These are phyloP conservation scores for Synanthedon tipuliformis DNA, from an alignment of 2,888 invertebrate species.

Conservation along the genomic window DNA sequence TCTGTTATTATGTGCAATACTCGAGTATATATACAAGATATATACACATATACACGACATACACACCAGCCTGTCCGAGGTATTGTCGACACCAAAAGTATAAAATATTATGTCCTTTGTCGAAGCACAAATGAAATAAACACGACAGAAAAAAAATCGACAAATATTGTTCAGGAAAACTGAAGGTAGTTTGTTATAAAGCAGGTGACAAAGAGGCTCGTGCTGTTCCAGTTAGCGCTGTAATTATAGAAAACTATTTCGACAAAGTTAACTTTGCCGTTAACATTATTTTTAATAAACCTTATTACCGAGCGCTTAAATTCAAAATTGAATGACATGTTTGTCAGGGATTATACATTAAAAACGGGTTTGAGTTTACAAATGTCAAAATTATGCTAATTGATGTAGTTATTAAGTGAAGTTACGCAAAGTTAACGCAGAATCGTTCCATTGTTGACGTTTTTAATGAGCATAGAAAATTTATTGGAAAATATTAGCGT, in stretches of 20 bases:
- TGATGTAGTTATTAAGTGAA: constrained; percentile 30
- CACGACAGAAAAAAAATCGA: constrained; percentile 34
- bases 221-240: constrained; percentile 37
- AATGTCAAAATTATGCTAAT: constrained; percentile 14
- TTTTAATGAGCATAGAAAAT: constrained; percentile 22
- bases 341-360: too few species aligned
- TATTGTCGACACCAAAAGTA: constrained; percentile 19
- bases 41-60: too few species aligned
- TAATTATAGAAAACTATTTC: constrained; percentile 33
- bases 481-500: constrained; percentile 27
- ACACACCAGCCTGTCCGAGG: background rate
- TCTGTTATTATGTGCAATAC: too few species aligned
- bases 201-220: constrained; percentile 28
- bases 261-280: constrained; percentile 13
- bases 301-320: constrained; percentile 14
- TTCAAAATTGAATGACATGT: constrained; percentile 10
- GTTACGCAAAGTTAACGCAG: constrained; percentile 28
- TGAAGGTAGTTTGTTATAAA: constrained; percentile 30
- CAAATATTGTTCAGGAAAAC: constrained; percentile 32
- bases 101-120: constrained; percentile 32
- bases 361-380: constrained; percentile 13
- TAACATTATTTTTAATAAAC: constrained; percentile 16
- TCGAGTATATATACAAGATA: too few species aligned
- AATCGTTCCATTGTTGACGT: constrained; percentile 9
- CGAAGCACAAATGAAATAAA: constrained; percentile 17